These are phyloP conservation scores for Clamator glandarius DNA, from an alignment of 2,797 vertebrate genomes.

Conservation along the genomic window DNA sequence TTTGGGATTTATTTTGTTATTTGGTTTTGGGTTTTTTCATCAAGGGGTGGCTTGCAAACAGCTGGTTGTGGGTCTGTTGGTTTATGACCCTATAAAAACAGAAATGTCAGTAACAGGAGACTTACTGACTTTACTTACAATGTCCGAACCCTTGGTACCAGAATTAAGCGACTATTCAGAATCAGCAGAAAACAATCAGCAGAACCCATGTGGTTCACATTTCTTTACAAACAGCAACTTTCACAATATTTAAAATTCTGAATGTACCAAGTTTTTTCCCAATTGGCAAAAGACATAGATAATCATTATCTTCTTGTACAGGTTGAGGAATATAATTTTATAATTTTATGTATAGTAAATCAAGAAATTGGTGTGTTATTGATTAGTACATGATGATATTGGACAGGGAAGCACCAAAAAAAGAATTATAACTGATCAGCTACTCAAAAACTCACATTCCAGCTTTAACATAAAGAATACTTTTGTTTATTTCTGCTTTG, in stretches of 20 bases:
- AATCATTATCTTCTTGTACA: neutral
- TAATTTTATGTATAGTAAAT: neutral
- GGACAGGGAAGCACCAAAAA: neutral
- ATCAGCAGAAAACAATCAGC: neutral
- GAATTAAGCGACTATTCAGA: neutral
- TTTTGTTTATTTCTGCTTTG: neutral
- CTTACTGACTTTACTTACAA: neutral
- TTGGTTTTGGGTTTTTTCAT: neutral
- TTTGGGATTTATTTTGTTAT: neutral
- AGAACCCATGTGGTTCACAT: neutral
- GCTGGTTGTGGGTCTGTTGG: neutral
- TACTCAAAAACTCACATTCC: neutral
- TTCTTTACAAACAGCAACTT: accelerated
- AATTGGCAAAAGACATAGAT: neutral
- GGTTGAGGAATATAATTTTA: neutral
- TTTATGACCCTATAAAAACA: neutral
- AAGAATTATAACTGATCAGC: neutral
- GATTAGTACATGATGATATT: accelerated
- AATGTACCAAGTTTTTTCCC: neutral
- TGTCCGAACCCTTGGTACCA: neutral
- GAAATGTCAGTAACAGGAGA: neutral
- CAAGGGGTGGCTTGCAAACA: neutral
- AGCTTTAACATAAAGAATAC: neutral
- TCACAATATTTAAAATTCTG: neutral
- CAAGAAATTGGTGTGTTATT: neutral